These are phyloP conservation scores for Telenomus remus DNA, from an alignment of 1,140 invertebrate species.

Conservation along the genomic window DNA sequence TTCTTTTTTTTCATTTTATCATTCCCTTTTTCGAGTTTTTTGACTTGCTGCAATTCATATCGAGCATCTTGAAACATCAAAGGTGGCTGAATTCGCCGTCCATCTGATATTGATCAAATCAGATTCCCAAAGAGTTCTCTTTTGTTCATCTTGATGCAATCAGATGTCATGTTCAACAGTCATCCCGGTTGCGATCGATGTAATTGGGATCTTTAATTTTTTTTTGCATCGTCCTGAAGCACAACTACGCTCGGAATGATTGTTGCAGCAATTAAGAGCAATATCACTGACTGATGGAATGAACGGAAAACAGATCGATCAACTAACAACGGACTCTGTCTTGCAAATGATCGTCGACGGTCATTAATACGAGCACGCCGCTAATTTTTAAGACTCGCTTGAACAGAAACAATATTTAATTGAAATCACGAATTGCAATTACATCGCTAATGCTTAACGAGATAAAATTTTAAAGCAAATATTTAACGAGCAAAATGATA, in stretches of 20 bases:
- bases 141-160: constrained; percentile 28
- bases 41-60: no score
- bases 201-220: constrained; percentile 38
- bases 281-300: constrained; percentile 4
- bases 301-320: no score
- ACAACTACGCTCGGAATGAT: constrained; percentile 39
- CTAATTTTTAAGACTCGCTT: not conserved
- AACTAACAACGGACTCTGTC: no score
- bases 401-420: constrained; percentile 19
- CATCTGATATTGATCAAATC: constrained; percentile 33
- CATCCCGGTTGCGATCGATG: constrained; percentile 16
- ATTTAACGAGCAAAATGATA: constrained; percentile 7
- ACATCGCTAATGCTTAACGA: constrained; percentile 14
- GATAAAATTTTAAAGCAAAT: constrained; percentile 23
- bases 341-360: not conserved
- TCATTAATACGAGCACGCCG: constrained; percentile 1
- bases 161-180: constrained; percentile 31
- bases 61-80: not conserved
- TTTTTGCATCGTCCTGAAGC: constrained; percentile 18
- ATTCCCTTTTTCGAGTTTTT: no score
- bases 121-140: constrained; percentile 11
- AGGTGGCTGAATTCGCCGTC: not conserved
- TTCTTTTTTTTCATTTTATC: no score
- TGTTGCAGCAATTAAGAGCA: constrained; percentile 2
- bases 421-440: constrained; percentile 21